Conservation (phyloP, 2,888 invertebrate genomes). For the Villa cingulata region DNA sequence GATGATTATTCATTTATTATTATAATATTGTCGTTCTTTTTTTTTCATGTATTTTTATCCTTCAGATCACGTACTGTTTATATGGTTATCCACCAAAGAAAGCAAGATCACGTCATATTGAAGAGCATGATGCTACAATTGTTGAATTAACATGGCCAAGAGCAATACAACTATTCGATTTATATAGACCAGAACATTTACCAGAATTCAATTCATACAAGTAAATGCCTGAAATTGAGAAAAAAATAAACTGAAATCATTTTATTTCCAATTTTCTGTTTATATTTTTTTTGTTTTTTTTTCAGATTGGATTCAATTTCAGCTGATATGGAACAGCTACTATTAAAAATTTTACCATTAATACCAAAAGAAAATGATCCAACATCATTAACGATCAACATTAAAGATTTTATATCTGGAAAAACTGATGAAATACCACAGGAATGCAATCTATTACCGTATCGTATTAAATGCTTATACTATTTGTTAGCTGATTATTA, state of each 20-base stretch:
- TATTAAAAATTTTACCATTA: slow-evolving; percentile 53
- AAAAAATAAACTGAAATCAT: not conserved
- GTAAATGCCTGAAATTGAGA: slow-evolving; percentile 1
- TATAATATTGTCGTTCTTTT: not conserved
- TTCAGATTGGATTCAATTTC: slow-evolving; percentile 60
- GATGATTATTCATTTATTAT: not conserved
- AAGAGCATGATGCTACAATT: slow-evolving; percentile 53
- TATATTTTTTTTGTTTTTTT: slow-evolving; percentile 5
- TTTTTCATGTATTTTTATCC: not conserved
- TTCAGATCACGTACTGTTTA: slow-evolving; percentile 54
- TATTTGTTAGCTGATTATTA: slow-evolving; percentile 87
- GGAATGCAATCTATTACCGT: slow-evolving; percentile 41
- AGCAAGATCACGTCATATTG: slow-evolving; percentile 38
- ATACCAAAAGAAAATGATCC: slow-evolving; percentile 58
- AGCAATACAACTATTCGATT: slow-evolving; percentile 62
- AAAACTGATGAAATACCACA: slow-evolving; percentile 41
- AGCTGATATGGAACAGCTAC: slow-evolving; percentile 62
- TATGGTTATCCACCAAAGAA: slow-evolving; percentile 67
- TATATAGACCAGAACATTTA: slow-evolving; percentile 62
- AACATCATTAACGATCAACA: slow-evolving; percentile 44
- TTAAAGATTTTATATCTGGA: slow-evolving; percentile 56
- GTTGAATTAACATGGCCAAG: slow-evolving; percentile 58
- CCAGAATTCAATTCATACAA: slow-evolving; percentile 71
- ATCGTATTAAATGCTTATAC: slow-evolving; percentile 59
- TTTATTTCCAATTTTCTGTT: not conserved